Percentiles rank a stretch among this genome's conserved stretches.
Conservation (phyloP, 2,888 invertebrate genomes). For the Xestia c-nigrum region DNA sequence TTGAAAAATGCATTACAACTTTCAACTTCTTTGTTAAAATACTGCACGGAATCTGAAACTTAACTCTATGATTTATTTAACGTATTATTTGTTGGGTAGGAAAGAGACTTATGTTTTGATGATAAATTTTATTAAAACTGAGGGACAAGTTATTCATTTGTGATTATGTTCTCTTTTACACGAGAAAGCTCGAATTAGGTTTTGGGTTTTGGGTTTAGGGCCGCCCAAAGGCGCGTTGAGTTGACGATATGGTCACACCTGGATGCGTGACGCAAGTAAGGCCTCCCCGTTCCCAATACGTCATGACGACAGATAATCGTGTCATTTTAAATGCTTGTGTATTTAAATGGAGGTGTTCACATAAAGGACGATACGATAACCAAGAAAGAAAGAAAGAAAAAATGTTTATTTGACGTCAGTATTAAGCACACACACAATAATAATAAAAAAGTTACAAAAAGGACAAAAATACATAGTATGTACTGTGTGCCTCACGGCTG, state of each 20-base stretch:
- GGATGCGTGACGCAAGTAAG: background rate
- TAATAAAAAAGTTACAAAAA: too few relatives aligned
- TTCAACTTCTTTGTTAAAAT: conserved; percentile 54
- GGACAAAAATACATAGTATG: too few relatives aligned
- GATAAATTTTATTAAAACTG: background rate
- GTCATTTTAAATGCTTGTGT: too few relatives aligned
- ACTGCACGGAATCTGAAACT: conserved; percentile 59
- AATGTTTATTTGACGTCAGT: too few relatives aligned
- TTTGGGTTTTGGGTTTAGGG: background rate
- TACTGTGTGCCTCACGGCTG: too few relatives aligned
- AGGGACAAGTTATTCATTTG: background rate
- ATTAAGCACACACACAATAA: too few relatives aligned
- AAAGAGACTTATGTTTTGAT: conserved; percentile 7
- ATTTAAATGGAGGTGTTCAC: too few relatives aligned
- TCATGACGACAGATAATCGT: too few relatives aligned
- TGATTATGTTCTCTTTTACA: background rate
- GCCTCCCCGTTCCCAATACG: too few relatives aligned
- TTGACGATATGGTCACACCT: background rate
- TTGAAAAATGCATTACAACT: conserved; percentile 63
- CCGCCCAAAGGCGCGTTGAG: background rate
- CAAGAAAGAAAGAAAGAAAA: too few relatives aligned
- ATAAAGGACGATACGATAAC: too few relatives aligned
- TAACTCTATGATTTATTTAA: conserved; percentile 56
- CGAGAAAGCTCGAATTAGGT: background rate
- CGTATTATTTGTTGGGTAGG: conserved; percentile 31